Evolutionary conservation across 2,888 invertebrate genomes (phyloP).

Genomic region (Encarsia formosa): DNA sequence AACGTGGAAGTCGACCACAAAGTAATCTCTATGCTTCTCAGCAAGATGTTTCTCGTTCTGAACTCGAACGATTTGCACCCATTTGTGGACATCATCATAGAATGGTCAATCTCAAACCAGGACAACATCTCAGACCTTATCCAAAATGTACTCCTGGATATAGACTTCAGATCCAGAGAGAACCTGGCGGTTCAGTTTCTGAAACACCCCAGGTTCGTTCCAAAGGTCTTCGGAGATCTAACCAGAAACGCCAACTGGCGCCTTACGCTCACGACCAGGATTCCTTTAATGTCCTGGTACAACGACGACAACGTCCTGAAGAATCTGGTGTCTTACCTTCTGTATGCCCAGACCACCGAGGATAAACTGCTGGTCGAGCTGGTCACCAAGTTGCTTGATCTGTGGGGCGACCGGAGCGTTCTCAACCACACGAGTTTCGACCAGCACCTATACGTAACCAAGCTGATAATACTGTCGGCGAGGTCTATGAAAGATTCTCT

Average conservation of each 20-base stretch:
- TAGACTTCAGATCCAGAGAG: slow-evolving; percentile 61
- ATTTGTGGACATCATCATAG: slow-evolving; percentile 57
- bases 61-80: slow-evolving; percentile 54
- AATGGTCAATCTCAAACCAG: slow-evolving; percentile 47
- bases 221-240: slow-evolving; percentile 54
- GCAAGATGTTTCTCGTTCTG: slow-evolving; percentile 60
- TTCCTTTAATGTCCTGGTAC: slow-evolving; percentile 57
- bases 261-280: slow-evolving; percentile 62
- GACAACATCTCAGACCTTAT: slow-evolving; percentile 35
- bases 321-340: slow-evolving; percentile 63
- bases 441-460: slow-evolving; percentile 69
- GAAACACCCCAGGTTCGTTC: slow-evolving; percentile 51
- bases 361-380: slow-evolving; percentile 50
- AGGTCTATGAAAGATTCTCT: slow-evolving; percentile 51
- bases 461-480: slow-evolving; percentile 60
- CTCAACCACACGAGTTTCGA: slow-evolving; percentile 61
- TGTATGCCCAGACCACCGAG: slow-evolving; percentile 43
- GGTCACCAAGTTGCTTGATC: slow-evolving; percentile 56
- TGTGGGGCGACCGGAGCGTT: slow-evolving; percentile 68
- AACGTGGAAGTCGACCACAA: slow-evolving; percentile 49
- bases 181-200: slow-evolving; percentile 58
- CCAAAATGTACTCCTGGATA: slow-evolving; percentile 54
- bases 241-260: slow-evolving; percentile 56
- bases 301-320: slow-evolving; percentile 54
- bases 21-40: slow-evolving; percentile 57